Percentiles rank a stretch among this genome's conserved stretches.
Evolutionary conservation across 2,888 invertebrate genomes (phyloP).

Genomic region (Parnassius smintheus): DNA sequence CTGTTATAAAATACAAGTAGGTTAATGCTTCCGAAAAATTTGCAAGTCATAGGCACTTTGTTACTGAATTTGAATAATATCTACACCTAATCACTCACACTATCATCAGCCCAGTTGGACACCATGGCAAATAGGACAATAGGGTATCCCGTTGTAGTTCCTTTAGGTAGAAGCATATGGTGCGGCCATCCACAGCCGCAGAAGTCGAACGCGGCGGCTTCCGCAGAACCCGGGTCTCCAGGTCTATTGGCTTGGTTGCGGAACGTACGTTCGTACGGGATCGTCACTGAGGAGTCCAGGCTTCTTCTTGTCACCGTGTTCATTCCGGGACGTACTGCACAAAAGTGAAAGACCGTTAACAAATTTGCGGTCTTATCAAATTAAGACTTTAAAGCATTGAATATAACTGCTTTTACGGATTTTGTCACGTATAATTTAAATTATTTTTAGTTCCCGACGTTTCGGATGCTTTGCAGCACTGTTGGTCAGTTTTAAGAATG

Average conservation of each 20-base stretch:
- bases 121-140: slow-evolving; percentile 88
- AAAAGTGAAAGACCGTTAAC: not conserved
- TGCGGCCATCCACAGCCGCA: slow-evolving; percentile 94
- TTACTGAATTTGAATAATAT: too few relatives aligned
- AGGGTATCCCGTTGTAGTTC: slow-evolving; percentile 82
- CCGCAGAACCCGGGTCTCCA: slow-evolving; percentile 66
- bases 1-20: too few relatives aligned
- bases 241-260: slow-evolving; percentile 84
- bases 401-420: too few relatives aligned
- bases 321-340: slow-evolving; percentile 83
- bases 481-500: too few relatives aligned
- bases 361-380: too few relatives aligned
- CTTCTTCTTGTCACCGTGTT: slow-evolving; percentile 86
- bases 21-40: too few relatives aligned
- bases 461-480: too few relatives aligned
- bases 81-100: slow-evolving; percentile 55
- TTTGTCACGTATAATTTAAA: too few relatives aligned
- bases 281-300: slow-evolving; percentile 87
- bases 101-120: slow-evolving; percentile 85
- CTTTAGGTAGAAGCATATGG: slow-evolving; percentile 88
- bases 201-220: slow-evolving; percentile 84
- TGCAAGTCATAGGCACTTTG: too few relatives aligned
- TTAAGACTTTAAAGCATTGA: too few relatives aligned
- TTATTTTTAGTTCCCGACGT: too few relatives aligned
- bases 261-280: slow-evolving; percentile 90